These are phyloP conservation scores for Rotaria macrura DNA, from an alignment of 2,888 invertebrate species.

Conservation along the genomic window DNA sequence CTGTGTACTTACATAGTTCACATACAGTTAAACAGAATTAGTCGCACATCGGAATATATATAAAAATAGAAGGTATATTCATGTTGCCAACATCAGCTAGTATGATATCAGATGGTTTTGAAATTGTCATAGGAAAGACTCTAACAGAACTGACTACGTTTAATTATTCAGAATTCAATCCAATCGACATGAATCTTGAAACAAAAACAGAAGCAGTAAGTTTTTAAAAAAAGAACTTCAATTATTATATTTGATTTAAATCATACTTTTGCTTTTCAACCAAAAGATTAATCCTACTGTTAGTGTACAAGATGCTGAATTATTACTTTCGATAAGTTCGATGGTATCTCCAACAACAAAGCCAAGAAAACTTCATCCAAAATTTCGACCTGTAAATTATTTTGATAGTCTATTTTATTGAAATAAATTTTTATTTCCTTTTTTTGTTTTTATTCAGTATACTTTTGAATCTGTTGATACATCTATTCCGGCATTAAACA, in stretches of 20 bases:
- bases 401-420: too few relatives aligned
- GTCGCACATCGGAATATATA: background rate
- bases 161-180: background rate
- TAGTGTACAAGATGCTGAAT: background rate
- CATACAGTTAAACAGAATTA: background rate
- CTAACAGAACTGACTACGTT: background rate
- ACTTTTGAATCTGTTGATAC: background rate
- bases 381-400: background rate
- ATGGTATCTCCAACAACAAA: background rate
- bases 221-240: too few relatives aligned
- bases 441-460: background rate
- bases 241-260: too few relatives aligned
- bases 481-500: background rate
- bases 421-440: background rate
- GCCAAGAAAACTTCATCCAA: slow-evolving; percentile 12
- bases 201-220: background rate
- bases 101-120: background rate
- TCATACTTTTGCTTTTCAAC: background rate
- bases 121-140: background rate
- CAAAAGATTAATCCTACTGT: background rate
- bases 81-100: background rate
- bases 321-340: background rate
- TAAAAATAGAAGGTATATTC: background rate
- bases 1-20: background rate
- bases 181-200: background rate